Conservation (phyloP, 2,113 vertebrate species). For the Cryptotis parvus region DNA sequence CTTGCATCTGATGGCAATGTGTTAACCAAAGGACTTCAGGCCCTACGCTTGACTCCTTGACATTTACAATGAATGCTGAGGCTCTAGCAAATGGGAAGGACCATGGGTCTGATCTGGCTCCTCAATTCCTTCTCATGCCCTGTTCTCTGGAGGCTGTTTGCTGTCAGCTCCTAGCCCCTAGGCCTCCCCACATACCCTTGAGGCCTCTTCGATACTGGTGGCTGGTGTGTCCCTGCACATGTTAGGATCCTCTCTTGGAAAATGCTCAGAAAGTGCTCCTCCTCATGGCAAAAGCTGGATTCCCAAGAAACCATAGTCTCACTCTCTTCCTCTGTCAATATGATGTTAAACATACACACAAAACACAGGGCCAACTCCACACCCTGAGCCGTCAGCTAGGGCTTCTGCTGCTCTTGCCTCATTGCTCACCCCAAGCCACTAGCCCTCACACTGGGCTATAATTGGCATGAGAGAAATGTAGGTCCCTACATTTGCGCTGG, state of each 20-base stretch:
- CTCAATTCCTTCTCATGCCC: no score
- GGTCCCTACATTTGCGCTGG: no score
- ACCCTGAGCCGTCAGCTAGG: no score
- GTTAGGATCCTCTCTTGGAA: not conserved
- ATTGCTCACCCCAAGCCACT: no score
- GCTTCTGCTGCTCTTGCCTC: no score
- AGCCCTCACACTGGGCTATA: no score
- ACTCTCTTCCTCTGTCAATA: not conserved
- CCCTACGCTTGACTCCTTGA: no score
- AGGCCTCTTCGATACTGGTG: not conserved
- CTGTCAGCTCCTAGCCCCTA: not conserved
- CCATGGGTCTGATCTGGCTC: rapidly evolving
- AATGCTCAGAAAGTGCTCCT: not conserved
- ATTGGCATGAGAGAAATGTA: no score
- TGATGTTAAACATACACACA: not conserved
- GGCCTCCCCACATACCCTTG: not conserved
- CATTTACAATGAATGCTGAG: no score
- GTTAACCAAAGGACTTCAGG: not conserved
- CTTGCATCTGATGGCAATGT: not conserved
- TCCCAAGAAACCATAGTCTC: not conserved
- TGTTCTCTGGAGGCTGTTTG: not conserved
- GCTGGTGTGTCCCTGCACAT: not conserved
- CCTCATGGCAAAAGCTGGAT: not conserved
- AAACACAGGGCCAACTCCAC: no score
- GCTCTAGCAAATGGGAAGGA: no score